A percentile compares a stretch with the other conserved stretches of the same genome.
Conservation (phyloP, 1,140 invertebrate species). For the Leguminivora glycinivorella region DNA sequence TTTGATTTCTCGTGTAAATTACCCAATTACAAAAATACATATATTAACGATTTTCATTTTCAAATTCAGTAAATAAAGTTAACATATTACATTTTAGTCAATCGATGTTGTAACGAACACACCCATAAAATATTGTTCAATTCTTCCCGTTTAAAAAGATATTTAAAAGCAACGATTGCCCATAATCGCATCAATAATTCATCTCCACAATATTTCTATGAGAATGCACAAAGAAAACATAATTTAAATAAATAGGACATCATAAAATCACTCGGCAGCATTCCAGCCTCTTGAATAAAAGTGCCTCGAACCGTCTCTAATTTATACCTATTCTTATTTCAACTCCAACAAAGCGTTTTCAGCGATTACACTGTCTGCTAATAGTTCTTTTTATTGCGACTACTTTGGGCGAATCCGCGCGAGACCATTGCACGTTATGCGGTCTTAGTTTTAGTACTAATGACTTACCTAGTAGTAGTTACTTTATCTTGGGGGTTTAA, state of each 20-base stretch:
- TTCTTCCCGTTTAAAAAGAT: no score
- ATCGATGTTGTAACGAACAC: no score
- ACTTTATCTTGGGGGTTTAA: neutral
- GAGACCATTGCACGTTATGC: neutral
- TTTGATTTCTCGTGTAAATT: no score
- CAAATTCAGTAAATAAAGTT: no score
- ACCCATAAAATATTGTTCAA: no score
- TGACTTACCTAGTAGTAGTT: neutral
- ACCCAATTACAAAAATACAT: no score
- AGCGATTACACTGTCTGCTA: neutral
- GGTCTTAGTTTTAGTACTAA: slow-evolving; percentile 10
- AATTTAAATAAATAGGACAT: neutral
- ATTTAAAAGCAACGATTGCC: no score
- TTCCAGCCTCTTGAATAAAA: neutral
- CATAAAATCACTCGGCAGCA: neutral
- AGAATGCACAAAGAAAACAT: neutral
- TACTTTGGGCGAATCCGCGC: slow-evolving; percentile 3
- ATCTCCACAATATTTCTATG: neutral
- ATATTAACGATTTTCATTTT: no score
- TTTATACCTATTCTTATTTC: slow-evolving; percentile 2
- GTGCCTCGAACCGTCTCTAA: neutral
- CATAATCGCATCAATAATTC: neutral
- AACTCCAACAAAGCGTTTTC: slow-evolving; percentile 16
- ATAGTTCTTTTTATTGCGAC: slow-evolving; percentile 25
- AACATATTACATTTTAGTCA: no score